Evolutionary conservation across 2,113 vertebrate genomes (phyloP).

Genomic region (Noturus placidus): DNA sequence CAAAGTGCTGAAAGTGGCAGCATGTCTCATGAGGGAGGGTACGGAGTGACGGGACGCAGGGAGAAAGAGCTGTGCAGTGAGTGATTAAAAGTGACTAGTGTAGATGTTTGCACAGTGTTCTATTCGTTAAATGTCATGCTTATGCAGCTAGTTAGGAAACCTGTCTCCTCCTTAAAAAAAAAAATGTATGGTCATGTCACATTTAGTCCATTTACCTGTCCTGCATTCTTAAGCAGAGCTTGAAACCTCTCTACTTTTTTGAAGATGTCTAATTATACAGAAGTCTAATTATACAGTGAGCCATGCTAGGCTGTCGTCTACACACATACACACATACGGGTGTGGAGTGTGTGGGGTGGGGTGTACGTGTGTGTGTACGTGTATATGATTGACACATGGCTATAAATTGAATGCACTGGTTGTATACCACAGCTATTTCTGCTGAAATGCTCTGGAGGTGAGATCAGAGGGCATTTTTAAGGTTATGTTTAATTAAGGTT

Average conservation of each 20-base stretch:
- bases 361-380: too few relatives aligned
- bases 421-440: conserved; percentile 16
- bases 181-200: not conserved
- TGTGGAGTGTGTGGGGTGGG: too few relatives aligned
- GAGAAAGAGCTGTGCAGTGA: not conserved
- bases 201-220: not conserved
- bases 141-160: not conserved
- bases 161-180: not conserved
- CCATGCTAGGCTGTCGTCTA: conserved; percentile 33
- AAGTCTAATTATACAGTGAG: conserved; percentile 46
- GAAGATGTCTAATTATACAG: conserved; percentile 41
- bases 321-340: conserved; percentile 4
- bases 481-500: too few relatives aligned
- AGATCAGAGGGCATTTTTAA: conserved; percentile 19
- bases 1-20: conserved; percentile 1
- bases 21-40: not conserved
- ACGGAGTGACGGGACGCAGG: not conserved
- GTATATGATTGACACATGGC: too few relatives aligned
- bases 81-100: not conserved
- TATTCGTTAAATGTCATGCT: not conserved
- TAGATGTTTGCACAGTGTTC: not conserved
- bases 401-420: conserved; percentile 17
- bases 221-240: not conserved
- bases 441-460: conserved; percentile 7
- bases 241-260: conserved; percentile 15